These are phyloP conservation scores for Cryptotermes secundus DNA, from an alignment of 1,140 invertebrate species.

Conservation along the genomic window DNA sequence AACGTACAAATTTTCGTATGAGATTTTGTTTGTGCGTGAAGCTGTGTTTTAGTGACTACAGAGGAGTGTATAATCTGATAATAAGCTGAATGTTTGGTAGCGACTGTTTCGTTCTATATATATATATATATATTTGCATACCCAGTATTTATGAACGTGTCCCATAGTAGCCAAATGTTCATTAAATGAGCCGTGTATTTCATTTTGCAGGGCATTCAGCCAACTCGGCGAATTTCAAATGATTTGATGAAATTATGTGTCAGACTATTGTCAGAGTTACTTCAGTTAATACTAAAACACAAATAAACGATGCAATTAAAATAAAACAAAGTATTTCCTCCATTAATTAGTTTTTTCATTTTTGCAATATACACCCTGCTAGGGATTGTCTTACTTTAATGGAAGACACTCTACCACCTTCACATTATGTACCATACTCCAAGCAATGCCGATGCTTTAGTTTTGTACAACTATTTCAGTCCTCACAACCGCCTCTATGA, in stretches of 20 bases:
- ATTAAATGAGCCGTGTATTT: not conserved
- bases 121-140: not conserved
- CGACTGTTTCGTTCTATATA: not conserved
- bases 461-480: no score
- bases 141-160: not conserved
- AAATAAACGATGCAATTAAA: not conserved
- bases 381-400: not conserved
- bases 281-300: not conserved
- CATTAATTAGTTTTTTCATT: not conserved
- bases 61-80: not conserved
- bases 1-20: no score
- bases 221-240: not conserved
- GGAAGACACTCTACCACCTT: not conserved
- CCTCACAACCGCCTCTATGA: no score
- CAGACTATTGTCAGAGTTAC: not conserved
- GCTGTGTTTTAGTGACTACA: not conserved
- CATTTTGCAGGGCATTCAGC: not conserved
- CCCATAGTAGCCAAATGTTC: not conserved
- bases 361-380: not conserved
- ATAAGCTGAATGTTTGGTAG: not conserved
- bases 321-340: not conserved
- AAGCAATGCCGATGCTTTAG: not conserved
- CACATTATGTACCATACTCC: not conserved
- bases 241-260: not conserved
- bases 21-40: not conserved